Evolutionary conservation across 2,797 vertebrate species (phyloP).

Genomic region (Lacerta agilis): DNA sequence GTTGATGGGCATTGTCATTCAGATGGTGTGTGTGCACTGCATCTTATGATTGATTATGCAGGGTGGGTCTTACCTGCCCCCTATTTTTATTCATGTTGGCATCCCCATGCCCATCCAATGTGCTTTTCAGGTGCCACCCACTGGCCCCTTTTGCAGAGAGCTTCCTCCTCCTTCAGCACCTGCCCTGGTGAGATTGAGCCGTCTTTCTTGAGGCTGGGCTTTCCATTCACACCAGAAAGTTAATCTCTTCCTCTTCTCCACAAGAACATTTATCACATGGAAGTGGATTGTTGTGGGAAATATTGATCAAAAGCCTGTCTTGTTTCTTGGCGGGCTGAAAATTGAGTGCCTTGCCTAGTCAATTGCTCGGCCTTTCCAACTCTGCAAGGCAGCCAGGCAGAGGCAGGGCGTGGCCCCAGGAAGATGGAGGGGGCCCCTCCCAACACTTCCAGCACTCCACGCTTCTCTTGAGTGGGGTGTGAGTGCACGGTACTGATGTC

Average conservation of each 20-base stretch:
- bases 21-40: too few relatives aligned
- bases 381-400: background rate
- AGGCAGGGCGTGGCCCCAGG: too few relatives aligned
- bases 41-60: too few relatives aligned
- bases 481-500: background rate
- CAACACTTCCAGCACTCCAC: too few relatives aligned
- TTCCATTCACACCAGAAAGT: background rate
- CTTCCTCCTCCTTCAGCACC: too few relatives aligned
- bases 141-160: background rate
- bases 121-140: too few relatives aligned
- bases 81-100: too few relatives aligned
- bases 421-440: too few relatives aligned
- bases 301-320: constrained; percentile 32
- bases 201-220: background rate
- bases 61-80: too few relatives aligned
- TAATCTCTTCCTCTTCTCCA: constrained; percentile 20
- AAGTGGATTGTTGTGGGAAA: constrained; percentile 25
- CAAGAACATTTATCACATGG: constrained; percentile 13
- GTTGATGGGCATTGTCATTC: too few relatives aligned
- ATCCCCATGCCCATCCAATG: background rate
- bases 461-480: background rate
- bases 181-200: background rate
- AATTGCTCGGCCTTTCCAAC: background rate
- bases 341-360: constrained; percentile 3
- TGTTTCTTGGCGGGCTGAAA: constrained; percentile 4